Conservation (phyloP, 2,113 vertebrate genomes). For the Rhinopomastus cyanomelas region DNA sequence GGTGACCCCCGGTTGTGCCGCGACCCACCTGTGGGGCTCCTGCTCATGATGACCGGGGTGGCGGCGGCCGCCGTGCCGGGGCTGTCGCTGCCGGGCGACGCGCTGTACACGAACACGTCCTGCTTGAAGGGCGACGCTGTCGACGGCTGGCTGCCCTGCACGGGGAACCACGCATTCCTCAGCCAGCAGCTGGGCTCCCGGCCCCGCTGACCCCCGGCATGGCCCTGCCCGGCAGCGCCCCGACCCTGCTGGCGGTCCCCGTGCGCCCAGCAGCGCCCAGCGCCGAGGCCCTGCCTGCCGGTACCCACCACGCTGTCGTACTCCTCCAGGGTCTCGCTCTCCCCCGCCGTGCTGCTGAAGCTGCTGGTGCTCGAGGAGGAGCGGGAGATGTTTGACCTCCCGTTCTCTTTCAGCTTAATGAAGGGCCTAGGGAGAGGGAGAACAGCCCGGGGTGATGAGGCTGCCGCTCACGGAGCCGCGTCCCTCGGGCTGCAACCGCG, state of each 20-base stretch:
- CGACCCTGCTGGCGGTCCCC: accelerated
- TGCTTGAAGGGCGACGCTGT: constrained; percentile 80
- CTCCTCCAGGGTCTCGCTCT: constrained; percentile 89
- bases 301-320: constrained; percentile 81
- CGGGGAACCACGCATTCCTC: not conserved
- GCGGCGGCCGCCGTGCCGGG: constrained; percentile 66
- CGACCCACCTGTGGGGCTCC: constrained; percentile 88
- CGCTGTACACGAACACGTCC: constrained; percentile 83
- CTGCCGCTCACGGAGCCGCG: not conserved
- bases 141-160: constrained; percentile 82
- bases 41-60: constrained; percentile 86
- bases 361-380: constrained; percentile 92
- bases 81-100: constrained; percentile 74
- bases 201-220: accelerated
- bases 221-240: not conserved
- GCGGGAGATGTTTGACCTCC: constrained; percentile 87
- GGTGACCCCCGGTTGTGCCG: no score
- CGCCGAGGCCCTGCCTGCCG: not conserved
- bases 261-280: not conserved
- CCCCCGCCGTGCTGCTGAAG: constrained; percentile 85
- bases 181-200: not conserved
- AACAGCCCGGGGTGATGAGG: not conserved
- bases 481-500: accelerated
- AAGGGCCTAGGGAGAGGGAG: constrained; percentile 69
- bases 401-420: constrained; percentile 87